These are phyloP conservation scores for Ptychochromis oligacanthus DNA, from an alignment of 2,113 vertebrate species.

Conservation along the genomic window DNA sequence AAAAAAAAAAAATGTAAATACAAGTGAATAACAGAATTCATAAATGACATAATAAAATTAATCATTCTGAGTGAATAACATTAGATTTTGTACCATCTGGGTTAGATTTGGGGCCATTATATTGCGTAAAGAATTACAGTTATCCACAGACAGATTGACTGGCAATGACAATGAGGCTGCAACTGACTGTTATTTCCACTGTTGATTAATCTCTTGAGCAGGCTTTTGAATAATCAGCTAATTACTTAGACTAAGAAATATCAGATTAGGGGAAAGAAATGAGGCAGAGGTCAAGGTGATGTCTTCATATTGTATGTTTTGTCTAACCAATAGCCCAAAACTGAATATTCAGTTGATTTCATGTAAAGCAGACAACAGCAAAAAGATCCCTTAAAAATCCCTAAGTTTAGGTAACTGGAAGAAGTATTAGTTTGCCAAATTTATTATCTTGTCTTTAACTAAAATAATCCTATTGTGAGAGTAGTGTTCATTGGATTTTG, in stretches of 20 bases:
- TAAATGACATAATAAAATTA: background rate
- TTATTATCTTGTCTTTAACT: background rate
- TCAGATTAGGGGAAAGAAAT: background rate
- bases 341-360: background rate
- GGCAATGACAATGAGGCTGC: background rate
- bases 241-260: background rate
- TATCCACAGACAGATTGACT: background rate
- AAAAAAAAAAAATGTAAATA: background rate
- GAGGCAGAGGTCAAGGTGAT: background rate
- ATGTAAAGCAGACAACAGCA: background rate
- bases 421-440: background rate
- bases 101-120: too few relatives aligned
- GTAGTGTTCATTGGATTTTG: background rate
- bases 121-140: too few relatives aligned
- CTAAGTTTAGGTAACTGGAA: background rate
- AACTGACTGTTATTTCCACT: rapidly evolving
- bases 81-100: too few relatives aligned
- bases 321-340: background rate
- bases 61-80: background rate
- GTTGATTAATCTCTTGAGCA: too few relatives aligned
- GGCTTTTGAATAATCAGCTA: too few relatives aligned
- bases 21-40: background rate
- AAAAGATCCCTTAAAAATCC: background rate
- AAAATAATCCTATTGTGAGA: background rate
- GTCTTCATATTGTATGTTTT: background rate